phyloP scores from a whole-genome alignment of 2,113 vertebrate genomes.

The Lepus timidus region DNA sequence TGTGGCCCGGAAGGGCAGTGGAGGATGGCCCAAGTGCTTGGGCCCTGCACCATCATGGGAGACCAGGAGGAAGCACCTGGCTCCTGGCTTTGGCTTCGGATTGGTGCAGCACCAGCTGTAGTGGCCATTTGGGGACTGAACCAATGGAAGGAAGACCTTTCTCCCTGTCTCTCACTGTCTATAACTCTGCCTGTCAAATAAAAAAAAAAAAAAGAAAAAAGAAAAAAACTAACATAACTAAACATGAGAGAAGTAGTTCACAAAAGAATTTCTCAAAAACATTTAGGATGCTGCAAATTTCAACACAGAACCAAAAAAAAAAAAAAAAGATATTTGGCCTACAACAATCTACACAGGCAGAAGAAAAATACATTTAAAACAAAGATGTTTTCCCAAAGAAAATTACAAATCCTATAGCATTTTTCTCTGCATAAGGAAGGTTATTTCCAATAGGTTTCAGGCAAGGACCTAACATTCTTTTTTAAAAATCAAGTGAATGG shows the following conservation, averaged over 20 bases:
- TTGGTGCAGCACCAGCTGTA: too few species aligned
- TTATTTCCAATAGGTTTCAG: constrained; percentile 12
- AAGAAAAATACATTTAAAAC: constrained; percentile 13
- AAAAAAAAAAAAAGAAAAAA: too few species aligned
- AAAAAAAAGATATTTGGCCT: background rate
- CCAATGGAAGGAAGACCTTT: too few species aligned
- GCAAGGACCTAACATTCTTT: background rate
- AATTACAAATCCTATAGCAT: background rate
- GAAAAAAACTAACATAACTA: background rate
- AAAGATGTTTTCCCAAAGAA: background rate
- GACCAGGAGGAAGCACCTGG: too few species aligned
- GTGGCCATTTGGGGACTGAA: too few species aligned
- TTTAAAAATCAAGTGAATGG: too few species aligned
- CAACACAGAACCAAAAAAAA: background rate
- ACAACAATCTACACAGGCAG: background rate
- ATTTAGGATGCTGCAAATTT: background rate
- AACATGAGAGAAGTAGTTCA: constrained; percentile 4
- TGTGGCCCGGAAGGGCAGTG: too few species aligned
- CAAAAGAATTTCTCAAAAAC: constrained; percentile 5
- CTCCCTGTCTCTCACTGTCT: too few species aligned
- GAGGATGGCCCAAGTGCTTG: too few species aligned
- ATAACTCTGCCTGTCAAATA: too few species aligned
- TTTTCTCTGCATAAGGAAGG: background rate
- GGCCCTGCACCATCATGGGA: too few species aligned
- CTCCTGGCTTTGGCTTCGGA: too few species aligned